Percentiles rank a stretch among this genome's conserved stretches.
These are phyloP conservation scores for Teleiodes luculella DNA, from an alignment of 2,888 invertebrate genomes.

Conservation along the genomic window DNA sequence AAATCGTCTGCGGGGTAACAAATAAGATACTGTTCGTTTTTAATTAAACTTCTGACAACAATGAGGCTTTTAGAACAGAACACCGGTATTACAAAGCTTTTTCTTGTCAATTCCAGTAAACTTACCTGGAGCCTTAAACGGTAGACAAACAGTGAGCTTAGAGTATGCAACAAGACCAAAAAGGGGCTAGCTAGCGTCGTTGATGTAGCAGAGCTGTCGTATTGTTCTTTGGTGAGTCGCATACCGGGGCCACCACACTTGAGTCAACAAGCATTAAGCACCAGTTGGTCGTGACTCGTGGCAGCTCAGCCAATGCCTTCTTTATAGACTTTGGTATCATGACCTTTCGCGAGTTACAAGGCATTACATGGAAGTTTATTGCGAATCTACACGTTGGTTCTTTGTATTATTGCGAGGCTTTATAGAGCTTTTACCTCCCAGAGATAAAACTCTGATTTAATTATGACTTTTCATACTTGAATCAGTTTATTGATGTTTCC, in stretches of 20 bases:
- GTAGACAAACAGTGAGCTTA: slow-evolving; percentile 1
- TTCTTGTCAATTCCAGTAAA: not conserved
- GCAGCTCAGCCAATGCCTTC: slow-evolving; percentile 27
- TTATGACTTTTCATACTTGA: not conserved
- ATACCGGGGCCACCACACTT: slow-evolving; percentile 41
- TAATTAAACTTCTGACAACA: not conserved
- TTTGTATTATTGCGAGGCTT: not conserved
- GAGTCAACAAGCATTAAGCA: slow-evolving; percentile 47
- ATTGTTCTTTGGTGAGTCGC: slow-evolving; percentile 34
- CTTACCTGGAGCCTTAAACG: not conserved
- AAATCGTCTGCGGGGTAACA: not conserved
- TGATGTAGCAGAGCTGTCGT: slow-evolving; percentile 13
- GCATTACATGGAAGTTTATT: slow-evolving; percentile 39
- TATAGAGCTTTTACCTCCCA: slow-evolving; percentile 3
- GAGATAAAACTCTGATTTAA: not conserved
- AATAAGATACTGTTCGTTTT: not conserved
- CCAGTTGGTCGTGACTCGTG: slow-evolving; percentile 15
- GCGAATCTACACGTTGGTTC: slow-evolving; percentile 27
- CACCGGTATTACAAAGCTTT: not conserved
- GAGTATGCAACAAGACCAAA: slow-evolving; percentile 4
- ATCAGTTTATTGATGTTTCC: not conserved
- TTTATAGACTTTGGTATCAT: slow-evolving; percentile 32
- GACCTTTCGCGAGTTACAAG: slow-evolving; percentile 39
- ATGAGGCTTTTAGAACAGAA: not conserved
- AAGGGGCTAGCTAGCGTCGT: slow-evolving; percentile 8